Percentiles rank a stretch among this genome's conserved stretches.
Conservation (phyloP, 2,888 invertebrate species). For the Ochropleura plecta region DNA sequence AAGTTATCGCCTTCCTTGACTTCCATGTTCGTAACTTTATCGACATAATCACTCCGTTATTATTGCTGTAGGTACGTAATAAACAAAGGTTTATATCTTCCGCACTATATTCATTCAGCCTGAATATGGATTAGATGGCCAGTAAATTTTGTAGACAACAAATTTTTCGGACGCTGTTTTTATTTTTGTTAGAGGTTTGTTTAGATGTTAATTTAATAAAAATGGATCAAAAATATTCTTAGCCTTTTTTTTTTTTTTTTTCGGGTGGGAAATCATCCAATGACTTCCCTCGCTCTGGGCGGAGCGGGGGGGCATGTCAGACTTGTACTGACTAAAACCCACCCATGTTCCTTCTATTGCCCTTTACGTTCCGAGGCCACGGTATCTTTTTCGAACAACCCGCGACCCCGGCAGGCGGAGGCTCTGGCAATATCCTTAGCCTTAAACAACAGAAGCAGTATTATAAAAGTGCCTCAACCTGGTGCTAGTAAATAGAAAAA, state of each 20-base stretch:
- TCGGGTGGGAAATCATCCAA: too few species aligned
- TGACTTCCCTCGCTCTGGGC: too few species aligned
- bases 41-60: conserved; percentile 57
- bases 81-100: conserved; percentile 59
- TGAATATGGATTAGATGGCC: conserved; percentile 46
- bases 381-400: too few species aligned
- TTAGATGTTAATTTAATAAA: background rate
- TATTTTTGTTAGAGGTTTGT: conserved; percentile 13
- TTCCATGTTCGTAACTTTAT: conserved; percentile 54
- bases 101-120: conserved; percentile 42
- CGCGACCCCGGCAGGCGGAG: too few species aligned
- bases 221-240: background rate
- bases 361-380: too few species aligned
- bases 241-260: too few species aligned
- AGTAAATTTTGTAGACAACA: conserved; percentile 39
- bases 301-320: too few species aligned
- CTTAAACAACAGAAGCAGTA: background rate
- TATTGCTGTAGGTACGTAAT: conserved; percentile 51
- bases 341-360: too few species aligned
- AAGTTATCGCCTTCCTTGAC: conserved; percentile 42
- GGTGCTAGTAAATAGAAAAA: background rate
- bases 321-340: too few species aligned
- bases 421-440: too few species aligned
- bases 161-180: conserved; percentile 20
- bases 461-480: too few species aligned